phyloP scores from a whole-genome alignment of 37 sponge, comb jelly and placozoan species.

The Cliona cf. orientalis region DNA sequence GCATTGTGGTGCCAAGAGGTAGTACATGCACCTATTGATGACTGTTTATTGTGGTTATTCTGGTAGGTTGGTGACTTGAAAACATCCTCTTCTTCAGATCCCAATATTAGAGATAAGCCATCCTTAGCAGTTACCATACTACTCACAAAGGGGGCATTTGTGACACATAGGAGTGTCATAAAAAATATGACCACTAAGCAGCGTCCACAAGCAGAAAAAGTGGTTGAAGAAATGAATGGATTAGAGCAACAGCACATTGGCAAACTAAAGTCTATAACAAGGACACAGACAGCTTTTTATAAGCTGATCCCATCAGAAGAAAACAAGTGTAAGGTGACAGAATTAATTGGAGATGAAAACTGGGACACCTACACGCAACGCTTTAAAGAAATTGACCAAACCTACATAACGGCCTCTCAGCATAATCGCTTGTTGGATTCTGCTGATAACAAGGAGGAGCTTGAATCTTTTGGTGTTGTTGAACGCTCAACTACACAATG shows the following conservation, averaged over 20 bases:
- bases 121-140: neutral
- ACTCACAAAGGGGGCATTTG: neutral
- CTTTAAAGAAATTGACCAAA: neutral
- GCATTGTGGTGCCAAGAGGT: too few relatives aligned
- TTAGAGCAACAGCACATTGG: neutral
- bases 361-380: neutral
- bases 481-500: neutral
- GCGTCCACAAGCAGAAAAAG: neutral
- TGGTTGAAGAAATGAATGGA: neutral
- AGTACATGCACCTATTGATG: too few relatives aligned
- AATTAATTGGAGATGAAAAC: neutral
- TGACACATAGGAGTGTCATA: neutral
- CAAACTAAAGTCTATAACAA: neutral
- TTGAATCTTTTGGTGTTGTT: neutral
- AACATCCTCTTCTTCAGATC: neutral
- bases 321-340: neutral
- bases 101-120: neutral
- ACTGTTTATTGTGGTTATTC: neutral
- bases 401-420: neutral
- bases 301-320: neutral
- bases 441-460: neutral
- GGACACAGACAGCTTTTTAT: neutral
- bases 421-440: neutral
- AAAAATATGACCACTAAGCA: neutral
- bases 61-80: neutral